Evolutionary conservation across 2,113 vertebrate genomes (phyloP).

Genomic region (Corythoichthys haematopterus): DNA sequence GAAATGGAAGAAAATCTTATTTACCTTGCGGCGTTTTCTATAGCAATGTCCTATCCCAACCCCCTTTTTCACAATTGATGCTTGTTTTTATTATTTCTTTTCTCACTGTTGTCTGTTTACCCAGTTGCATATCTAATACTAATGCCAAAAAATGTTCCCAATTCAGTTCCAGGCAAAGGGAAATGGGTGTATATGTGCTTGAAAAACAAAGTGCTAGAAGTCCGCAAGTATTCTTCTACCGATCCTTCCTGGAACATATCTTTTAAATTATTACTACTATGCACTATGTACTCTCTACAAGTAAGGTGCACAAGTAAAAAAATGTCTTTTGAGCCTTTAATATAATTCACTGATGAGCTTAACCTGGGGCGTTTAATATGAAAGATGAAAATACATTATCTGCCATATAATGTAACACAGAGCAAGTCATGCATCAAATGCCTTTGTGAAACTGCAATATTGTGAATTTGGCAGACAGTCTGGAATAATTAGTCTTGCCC

Average conservation of each 20-base stretch:
- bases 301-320: neutral
- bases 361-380: conserved; percentile 3
- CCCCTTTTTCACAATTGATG: conserved; percentile 23
- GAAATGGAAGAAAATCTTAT: conserved; percentile 65
- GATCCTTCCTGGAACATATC: too few relatives aligned
- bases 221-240: neutral
- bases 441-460: conserved; percentile 51
- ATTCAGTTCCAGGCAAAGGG: conserved; percentile 21
- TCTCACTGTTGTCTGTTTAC: conserved; percentile 21
- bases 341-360: neutral
- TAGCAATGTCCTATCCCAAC: conserved; percentile 2
- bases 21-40: conserved; percentile 52
- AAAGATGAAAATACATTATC: conserved; percentile 4
- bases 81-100: conserved; percentile 37
- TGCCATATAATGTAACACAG: conserved; percentile 25
- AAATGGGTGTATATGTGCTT: neutral
- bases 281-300: too few relatives aligned
- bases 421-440: conserved; percentile 18
- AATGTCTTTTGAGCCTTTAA: conserved; percentile 9
- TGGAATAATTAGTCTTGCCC: conserved; percentile 64
- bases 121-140: conserved; percentile 14
- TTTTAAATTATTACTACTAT: too few relatives aligned
- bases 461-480: conserved; percentile 49
- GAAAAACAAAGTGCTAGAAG: neutral
- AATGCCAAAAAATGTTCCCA: conserved; percentile 16